phyloP scores from a whole-genome alignment of 2,888 invertebrate genomes.

The Dasypogon diadema region DNA sequence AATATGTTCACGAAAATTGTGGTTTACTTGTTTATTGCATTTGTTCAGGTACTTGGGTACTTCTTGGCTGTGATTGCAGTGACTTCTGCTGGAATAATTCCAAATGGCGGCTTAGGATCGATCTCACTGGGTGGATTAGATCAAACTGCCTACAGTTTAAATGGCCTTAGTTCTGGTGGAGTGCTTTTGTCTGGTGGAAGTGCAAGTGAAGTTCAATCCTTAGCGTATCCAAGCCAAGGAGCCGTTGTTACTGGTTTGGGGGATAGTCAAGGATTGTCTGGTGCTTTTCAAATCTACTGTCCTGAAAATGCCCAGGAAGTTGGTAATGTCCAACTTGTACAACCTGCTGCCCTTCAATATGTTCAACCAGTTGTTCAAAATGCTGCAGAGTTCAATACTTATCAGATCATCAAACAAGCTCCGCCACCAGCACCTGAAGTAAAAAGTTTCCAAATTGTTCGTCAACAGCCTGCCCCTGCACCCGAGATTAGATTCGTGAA shows the following conservation, averaged over 20 bases:
- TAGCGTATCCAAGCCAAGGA: not conserved
- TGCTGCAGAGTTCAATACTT: conserved; percentile 7
- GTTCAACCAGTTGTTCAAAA: not conserved
- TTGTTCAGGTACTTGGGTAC: conserved; percentile 5
- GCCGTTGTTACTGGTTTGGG: not conserved
- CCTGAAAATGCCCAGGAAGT: not conserved
- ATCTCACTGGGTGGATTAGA: not conserved
- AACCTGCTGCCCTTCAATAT: conserved; percentile 2
- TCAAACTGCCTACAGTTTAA: not conserved
- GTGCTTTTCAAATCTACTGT: conserved; percentile 13
- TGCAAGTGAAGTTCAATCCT: not conserved
- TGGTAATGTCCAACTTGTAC: conserved; percentile 17
- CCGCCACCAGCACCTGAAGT: conserved; percentile 13
- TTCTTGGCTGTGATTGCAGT: conserved; percentile 11
- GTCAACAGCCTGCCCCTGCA: not conserved
- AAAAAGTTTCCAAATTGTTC: conserved; percentile 4
- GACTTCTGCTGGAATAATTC: conserved; percentile 4
- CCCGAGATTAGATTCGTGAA: conserved; percentile 41
- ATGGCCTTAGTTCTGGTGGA: not conserved
- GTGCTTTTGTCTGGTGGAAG: not conserved
- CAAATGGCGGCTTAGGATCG: not conserved
- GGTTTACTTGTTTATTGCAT: not conserved
- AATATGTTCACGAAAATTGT: not conserved
- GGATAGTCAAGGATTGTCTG: conserved; percentile 1
- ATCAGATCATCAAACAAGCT: conserved; percentile 16